Percentiles rank a stretch among this genome's conserved stretches.
phyloP scores from a whole-genome alignment of 1,140 invertebrate genomes.

The Ladona fulva region DNA sequence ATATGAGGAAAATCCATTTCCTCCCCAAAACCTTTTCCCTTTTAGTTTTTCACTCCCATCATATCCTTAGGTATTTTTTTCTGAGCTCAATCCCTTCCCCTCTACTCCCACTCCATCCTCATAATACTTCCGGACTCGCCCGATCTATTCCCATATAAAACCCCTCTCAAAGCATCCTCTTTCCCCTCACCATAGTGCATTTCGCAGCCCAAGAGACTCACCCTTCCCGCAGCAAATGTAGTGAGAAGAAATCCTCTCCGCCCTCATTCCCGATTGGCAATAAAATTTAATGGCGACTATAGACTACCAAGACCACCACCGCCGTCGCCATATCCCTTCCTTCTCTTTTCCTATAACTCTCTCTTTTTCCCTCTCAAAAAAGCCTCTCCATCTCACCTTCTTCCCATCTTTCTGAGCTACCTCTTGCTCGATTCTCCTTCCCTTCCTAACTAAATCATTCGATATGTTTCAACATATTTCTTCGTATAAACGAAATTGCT shows the following conservation, averaged over 20 bases:
- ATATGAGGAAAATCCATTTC: background rate
- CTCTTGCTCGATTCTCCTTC: background rate
- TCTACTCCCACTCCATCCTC: background rate
- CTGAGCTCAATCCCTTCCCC: background rate
- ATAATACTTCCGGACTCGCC: background rate
- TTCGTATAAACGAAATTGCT: too few relatives aligned
- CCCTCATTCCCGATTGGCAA: conserved; percentile 2
- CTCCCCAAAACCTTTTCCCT: background rate
- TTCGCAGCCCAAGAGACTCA: background rate
- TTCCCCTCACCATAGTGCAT: background rate
- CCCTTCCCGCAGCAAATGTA: background rate
- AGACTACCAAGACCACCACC: background rate
- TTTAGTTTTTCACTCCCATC: background rate
- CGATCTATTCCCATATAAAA: background rate
- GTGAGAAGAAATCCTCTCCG: conserved; percentile 1
- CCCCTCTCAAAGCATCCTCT: background rate
- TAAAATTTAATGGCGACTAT: conserved; percentile 10
- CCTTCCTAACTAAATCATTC: background rate
- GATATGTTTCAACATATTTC: too few relatives aligned
- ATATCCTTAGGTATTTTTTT: background rate
- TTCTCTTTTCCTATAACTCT: background rate
- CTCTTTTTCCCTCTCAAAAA: background rate
- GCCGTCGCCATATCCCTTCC: background rate
- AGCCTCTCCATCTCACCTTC: background rate
- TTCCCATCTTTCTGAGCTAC: background rate